Evolutionary conservation across 2,797 vertebrate genomes (phyloP).

Genomic region (Mus minutoides): DNA sequence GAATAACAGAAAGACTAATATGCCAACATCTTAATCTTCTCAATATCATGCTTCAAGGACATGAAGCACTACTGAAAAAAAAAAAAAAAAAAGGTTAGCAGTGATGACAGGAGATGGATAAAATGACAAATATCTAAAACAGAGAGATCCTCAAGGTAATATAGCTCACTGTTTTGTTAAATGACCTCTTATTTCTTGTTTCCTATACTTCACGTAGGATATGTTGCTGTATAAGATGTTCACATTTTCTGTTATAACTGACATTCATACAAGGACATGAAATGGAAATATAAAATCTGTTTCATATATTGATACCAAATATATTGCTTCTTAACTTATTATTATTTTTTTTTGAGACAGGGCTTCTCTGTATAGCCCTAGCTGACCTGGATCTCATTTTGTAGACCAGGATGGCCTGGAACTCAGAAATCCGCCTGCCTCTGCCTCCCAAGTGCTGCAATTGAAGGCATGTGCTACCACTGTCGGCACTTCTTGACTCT

Average conservation of each 20-base stretch:
- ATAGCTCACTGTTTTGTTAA: not conserved
- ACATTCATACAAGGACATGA: not conserved
- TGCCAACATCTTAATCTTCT: not conserved
- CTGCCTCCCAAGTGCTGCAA: too few relatives aligned
- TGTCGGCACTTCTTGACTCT: not conserved
- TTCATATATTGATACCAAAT: not conserved
- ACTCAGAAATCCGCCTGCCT: too few relatives aligned
- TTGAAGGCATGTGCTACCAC: too few relatives aligned
- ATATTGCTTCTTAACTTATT: not conserved
- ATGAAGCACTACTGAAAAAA: not conserved
- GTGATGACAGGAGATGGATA: not conserved
- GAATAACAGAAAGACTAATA: not conserved
- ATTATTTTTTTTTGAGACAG: too few relatives aligned
- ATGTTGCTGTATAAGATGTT: not conserved
- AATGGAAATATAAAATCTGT: not conserved
- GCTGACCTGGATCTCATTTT: too few relatives aligned
- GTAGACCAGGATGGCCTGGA: too few relatives aligned
- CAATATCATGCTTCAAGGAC: not conserved
- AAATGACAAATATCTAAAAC: slow-evolving; percentile 28
- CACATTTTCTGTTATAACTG: not conserved
- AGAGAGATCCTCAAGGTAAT: not conserved
- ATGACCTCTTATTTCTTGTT: not conserved
- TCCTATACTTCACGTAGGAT: not conserved
- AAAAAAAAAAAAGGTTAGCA: not conserved
- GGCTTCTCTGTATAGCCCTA: too few relatives aligned